phyloP scores from a whole-genome alignment of 2,888 invertebrate genomes.

The Achlya flavicornis region DNA sequence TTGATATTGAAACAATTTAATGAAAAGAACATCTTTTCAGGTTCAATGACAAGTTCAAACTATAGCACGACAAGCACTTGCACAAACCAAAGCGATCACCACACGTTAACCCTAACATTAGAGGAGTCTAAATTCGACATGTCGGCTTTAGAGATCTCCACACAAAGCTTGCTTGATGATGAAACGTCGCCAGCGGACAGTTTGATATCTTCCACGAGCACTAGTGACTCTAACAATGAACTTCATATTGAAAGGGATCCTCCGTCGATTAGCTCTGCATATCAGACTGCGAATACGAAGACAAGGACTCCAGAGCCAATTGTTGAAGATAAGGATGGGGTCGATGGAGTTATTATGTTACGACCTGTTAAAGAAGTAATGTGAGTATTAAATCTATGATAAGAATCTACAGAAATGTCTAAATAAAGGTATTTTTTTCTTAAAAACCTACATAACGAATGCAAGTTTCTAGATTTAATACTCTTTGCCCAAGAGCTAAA shows the following conservation, averaged over 20 bases:
- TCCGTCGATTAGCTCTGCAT: constrained; percentile 75
- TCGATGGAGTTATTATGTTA: constrained; percentile 62
- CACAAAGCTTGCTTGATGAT: constrained; percentile 89
- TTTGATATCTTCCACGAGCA: constrained; percentile 86
- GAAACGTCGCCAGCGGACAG: constrained; percentile 94
- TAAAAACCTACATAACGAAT: too few species aligned
- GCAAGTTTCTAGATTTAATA: too few species aligned
- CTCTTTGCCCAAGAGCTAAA: too few species aligned
- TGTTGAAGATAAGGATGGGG: constrained; percentile 53
- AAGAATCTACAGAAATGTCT: background rate
- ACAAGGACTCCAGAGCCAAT: constrained; percentile 76
- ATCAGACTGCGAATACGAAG: constrained; percentile 81
- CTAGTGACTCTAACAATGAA: constrained; percentile 85
- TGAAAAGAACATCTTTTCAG: constrained; percentile 39
- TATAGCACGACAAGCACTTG: constrained; percentile 80
- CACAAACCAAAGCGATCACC: constrained; percentile 78
- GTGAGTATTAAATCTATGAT: constrained; percentile 44
- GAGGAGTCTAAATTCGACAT: constrained; percentile 91
- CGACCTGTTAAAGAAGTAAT: constrained; percentile 62
- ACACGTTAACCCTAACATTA: constrained; percentile 85
- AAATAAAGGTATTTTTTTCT: too few species aligned
- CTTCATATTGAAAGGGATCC: constrained; percentile 74
- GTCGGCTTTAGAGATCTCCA: constrained; percentile 87
- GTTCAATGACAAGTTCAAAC: constrained; percentile 81
- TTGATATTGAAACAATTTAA: too few species aligned